These are phyloP conservation scores for Plagodis pulveraria DNA, from an alignment of 2,888 invertebrate species.

Conservation along the genomic window DNA sequence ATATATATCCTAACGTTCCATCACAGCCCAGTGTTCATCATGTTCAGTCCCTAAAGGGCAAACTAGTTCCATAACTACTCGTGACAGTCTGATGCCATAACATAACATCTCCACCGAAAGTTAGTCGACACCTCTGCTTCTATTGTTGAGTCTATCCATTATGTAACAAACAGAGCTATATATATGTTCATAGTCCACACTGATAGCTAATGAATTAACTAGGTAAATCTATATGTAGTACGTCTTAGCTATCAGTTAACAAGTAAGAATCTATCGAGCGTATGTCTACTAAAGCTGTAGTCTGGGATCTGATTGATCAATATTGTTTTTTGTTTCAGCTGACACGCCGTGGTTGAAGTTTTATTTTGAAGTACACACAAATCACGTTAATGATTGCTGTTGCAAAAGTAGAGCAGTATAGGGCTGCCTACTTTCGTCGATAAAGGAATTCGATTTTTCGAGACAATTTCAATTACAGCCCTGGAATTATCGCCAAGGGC, in stretches of 20 bases:
- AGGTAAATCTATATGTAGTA: slow-evolving; percentile 4
- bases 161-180: slow-evolving; percentile 36
- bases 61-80: slow-evolving; percentile 31
- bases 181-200: slow-evolving; percentile 20
- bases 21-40: neutral
- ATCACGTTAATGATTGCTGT: too few relatives aligned
- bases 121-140: slow-evolving; percentile 33
- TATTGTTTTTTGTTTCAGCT: slow-evolving; percentile 23
- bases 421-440: too few relatives aligned
- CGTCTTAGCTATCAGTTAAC: slow-evolving; percentile 20
- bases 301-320: slow-evolving; percentile 39
- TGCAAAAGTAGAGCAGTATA: too few relatives aligned
- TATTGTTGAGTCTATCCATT: slow-evolving; percentile 34
- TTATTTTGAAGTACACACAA: slow-evolving; percentile 7
- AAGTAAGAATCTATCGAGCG: slow-evolving; percentile 14
- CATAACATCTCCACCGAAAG: slow-evolving; percentile 28
- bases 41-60: neutral
- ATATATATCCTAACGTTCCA: too few relatives aligned
- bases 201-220: slow-evolving; percentile 2
- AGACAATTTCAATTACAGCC: too few relatives aligned
- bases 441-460: too few relatives aligned
- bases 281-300: slow-evolving; percentile 25
- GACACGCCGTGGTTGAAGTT: neutral
- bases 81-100: slow-evolving; percentile 41
- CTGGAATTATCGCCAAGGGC: too few relatives aligned